These are phyloP conservation scores for Elanus axillaris DNA, from an alignment of 2,113 vertebrate genomes.

Conservation along the genomic window DNA sequence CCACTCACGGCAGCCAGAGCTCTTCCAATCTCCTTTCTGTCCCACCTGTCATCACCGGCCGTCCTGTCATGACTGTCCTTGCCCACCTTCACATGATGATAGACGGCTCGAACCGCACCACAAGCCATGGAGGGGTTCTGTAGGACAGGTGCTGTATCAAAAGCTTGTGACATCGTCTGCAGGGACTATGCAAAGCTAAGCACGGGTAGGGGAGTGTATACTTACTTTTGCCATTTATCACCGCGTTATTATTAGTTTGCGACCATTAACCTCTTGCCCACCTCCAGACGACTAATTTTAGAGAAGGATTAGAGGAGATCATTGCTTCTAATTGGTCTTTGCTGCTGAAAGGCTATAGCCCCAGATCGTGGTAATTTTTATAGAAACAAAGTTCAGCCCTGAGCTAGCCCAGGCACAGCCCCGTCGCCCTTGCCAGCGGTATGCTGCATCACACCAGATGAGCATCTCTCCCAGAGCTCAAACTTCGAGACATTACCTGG, in stretches of 20 bases:
- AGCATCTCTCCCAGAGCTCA: not conserved
- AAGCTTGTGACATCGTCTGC: not conserved
- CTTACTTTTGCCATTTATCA: not conserved
- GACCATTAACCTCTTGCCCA: not conserved
- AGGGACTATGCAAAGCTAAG: not conserved
- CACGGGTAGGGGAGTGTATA: rapidly evolving
- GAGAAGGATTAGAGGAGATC: not conserved
- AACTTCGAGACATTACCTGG: not conserved
- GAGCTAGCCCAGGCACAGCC: not conserved
- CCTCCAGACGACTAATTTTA: not conserved
- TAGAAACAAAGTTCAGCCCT: not conserved
- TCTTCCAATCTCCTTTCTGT: not conserved
- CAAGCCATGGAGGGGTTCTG: rapidly evolving
- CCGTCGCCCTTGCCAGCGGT: not conserved
- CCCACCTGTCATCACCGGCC: not conserved
- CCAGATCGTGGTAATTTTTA: not conserved
- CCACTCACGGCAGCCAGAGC: not conserved
- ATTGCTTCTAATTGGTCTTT: not conserved
- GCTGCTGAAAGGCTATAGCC: not conserved
- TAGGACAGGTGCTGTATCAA: rapidly evolving
- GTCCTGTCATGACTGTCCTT: not conserved
- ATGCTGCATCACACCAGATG: not conserved
- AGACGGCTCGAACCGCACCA: not conserved
- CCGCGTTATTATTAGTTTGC: not conserved
- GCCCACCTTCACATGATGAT: rapidly evolving